These are phyloP conservation scores for Melipona quadrifasciata DNA, from an alignment of 1,140 invertebrate species.

Conservation along the genomic window DNA sequence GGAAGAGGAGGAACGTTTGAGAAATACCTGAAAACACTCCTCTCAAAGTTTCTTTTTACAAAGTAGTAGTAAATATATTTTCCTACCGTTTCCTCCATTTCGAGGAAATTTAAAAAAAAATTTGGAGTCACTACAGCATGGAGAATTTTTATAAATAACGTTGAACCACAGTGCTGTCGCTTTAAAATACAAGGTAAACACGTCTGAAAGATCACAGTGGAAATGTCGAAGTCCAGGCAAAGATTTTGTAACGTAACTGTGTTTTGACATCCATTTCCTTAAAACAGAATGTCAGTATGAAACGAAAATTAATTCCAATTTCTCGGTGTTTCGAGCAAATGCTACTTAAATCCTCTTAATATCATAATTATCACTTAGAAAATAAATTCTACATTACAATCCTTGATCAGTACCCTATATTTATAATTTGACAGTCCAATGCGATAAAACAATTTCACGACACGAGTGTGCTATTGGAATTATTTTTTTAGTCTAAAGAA, in stretches of 20 bases:
- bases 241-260: slow-evolving; percentile 58
- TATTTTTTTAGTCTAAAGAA: no score
- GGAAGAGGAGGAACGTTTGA: no score
- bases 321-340: no score
- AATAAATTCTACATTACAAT: not conserved
- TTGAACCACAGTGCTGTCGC: not conserved
- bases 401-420: not conserved
- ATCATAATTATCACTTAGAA: not conserved
- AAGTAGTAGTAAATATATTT: not conserved
- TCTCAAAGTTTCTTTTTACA: not conserved
- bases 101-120: no score
- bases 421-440: not conserved
- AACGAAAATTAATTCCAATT: not conserved
- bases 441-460: not conserved
- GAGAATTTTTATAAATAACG: not conserved
- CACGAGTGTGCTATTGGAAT: no score
- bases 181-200: not conserved
- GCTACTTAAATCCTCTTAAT: not conserved
- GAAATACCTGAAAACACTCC: not conserved
- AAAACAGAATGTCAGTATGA: not conserved
- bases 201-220: not conserved
- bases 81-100: no score
- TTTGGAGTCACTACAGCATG: no score
- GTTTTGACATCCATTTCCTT: slow-evolving; percentile 56
- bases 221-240: slow-evolving; percentile 31